These are phyloP conservation scores for Tethea ocularis DNA, from an alignment of 2,888 invertebrate species.

Conservation along the genomic window DNA sequence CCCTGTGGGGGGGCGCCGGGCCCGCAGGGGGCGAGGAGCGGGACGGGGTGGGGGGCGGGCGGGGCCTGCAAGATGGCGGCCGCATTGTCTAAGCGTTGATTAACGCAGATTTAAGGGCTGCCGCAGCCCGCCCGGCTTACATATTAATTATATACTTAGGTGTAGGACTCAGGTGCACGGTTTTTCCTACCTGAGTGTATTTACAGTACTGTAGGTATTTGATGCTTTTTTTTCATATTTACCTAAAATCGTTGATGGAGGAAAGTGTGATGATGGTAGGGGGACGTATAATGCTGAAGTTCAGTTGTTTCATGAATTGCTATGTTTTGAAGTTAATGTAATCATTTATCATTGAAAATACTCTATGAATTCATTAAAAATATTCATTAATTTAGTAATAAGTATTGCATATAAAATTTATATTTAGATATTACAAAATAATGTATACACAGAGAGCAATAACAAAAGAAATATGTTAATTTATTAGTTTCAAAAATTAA, in stretches of 20 bases:
- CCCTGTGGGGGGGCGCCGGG: constrained; percentile 36
- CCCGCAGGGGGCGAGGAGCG: constrained; percentile 29
- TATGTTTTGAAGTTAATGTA: not conserved
- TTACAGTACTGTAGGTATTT: constrained; percentile 18
- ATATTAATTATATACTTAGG: constrained; percentile 80
- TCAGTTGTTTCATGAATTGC: too few species aligned
- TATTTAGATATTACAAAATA: too few species aligned
- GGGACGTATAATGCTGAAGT: not conserved
- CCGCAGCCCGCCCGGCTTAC: constrained; percentile 55
- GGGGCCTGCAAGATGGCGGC: constrained; percentile 71
- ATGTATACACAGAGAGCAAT: too few species aligned
- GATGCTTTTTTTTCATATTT: constrained; percentile 10
- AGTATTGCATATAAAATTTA: too few species aligned
- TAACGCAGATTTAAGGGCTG: constrained; percentile 75
- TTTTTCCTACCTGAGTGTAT: constrained; percentile 47
- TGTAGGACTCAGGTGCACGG: constrained; percentile 34
- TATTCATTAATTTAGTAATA: too few species aligned
- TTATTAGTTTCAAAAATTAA: not conserved
- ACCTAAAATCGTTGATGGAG: constrained; percentile 18
- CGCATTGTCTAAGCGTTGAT: constrained; percentile 79
- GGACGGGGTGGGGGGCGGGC: constrained; percentile 34
- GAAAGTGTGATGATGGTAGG: constrained; percentile 21
- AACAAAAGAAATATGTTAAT: not conserved
- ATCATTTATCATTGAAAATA: too few species aligned
- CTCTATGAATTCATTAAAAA: too few species aligned